phyloP scores from a whole-genome alignment of 2,113 vertebrate genomes.

The Nothocercus julius region DNA sequence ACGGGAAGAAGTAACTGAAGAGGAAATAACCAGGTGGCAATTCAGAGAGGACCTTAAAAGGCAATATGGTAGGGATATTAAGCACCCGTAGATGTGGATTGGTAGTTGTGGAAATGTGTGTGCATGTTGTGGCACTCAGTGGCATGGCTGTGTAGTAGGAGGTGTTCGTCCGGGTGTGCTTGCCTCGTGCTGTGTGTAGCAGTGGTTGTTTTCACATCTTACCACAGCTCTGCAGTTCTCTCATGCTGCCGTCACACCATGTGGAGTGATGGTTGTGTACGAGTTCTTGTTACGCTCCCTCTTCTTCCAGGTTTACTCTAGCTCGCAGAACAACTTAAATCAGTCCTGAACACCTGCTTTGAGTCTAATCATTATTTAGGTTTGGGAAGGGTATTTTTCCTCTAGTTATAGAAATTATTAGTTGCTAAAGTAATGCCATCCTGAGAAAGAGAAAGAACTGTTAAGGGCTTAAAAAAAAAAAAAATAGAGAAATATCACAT shows the following conservation, averaged over 20 bases:
- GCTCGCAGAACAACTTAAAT: background rate
- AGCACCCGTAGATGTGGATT: fast-evolving
- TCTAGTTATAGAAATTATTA: background rate
- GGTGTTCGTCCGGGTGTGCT: background rate
- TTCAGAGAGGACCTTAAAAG: slow-evolving; percentile 84
- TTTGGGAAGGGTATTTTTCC: background rate
- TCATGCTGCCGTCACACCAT: background rate
- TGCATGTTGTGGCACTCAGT: fast-evolving
- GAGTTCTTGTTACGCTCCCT: background rate
- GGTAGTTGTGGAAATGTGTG: fast-evolving
- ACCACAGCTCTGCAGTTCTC: background rate
- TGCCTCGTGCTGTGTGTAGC: fast-evolving
- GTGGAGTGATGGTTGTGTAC: background rate
- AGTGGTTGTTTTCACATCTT: background rate
- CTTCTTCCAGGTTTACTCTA: background rate
- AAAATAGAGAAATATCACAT: background rate
- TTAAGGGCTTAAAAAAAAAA: background rate
- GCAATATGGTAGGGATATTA: slow-evolving; percentile 77
- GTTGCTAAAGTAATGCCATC: background rate
- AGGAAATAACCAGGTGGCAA: slow-evolving; percentile 86
- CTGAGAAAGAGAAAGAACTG: background rate
- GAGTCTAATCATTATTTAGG: background rate
- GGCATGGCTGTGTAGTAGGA: background rate
- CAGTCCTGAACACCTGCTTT: background rate
- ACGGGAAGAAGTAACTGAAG: slow-evolving; percentile 89